Evolutionary conservation across 2,888 invertebrate species (phyloP).

Genomic region (Mesopsocus fuscifrons): DNA sequence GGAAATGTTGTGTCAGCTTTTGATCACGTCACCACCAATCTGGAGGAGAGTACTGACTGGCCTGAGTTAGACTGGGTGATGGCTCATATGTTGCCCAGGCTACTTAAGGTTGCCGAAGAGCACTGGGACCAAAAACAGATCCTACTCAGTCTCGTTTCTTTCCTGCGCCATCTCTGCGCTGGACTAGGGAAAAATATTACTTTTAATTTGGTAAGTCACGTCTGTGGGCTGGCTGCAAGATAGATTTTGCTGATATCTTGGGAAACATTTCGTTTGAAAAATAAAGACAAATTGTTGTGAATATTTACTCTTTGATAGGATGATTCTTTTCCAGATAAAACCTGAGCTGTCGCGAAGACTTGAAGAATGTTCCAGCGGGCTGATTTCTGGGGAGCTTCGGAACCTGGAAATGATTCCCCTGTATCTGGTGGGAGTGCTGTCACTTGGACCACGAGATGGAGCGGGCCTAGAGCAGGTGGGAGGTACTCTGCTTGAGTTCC

Average conservation of each 20-base stretch:
- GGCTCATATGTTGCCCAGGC: slow-evolving; percentile 27
- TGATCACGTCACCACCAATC: slow-evolving; percentile 35
- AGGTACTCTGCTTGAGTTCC: slow-evolving; percentile 18
- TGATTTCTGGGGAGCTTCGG: slow-evolving; percentile 14
- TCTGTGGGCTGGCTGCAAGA: no score
- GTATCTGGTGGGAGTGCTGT: slow-evolving; percentile 20
- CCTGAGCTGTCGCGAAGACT: slow-evolving; percentile 37
- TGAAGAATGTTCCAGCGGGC: slow-evolving; percentile 21
- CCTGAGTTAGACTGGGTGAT: slow-evolving; percentile 46
- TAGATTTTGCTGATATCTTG: no score
- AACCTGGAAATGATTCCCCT: slow-evolving; percentile 19
- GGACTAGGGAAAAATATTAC: slow-evolving; percentile 48
- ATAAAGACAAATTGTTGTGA: not conserved
- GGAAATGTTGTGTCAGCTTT: slow-evolving; percentile 38
- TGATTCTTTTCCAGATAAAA: slow-evolving; percentile 27
- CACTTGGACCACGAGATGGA: slow-evolving; percentile 16
- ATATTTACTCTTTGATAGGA: no score
- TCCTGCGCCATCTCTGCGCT: slow-evolving; percentile 36
- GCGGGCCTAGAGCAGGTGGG: slow-evolving; percentile 18
- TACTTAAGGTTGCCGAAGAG: slow-evolving; percentile 24
- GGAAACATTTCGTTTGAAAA: no score
- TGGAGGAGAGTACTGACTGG: slow-evolving; percentile 44
- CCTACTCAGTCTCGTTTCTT: slow-evolving; percentile 26
- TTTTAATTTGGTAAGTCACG: slow-evolving; percentile 15
- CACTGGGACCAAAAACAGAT: not conserved